Conservation (phyloP, 2,113 vertebrate genomes). For the Phylloscopus whistleri region DNA sequence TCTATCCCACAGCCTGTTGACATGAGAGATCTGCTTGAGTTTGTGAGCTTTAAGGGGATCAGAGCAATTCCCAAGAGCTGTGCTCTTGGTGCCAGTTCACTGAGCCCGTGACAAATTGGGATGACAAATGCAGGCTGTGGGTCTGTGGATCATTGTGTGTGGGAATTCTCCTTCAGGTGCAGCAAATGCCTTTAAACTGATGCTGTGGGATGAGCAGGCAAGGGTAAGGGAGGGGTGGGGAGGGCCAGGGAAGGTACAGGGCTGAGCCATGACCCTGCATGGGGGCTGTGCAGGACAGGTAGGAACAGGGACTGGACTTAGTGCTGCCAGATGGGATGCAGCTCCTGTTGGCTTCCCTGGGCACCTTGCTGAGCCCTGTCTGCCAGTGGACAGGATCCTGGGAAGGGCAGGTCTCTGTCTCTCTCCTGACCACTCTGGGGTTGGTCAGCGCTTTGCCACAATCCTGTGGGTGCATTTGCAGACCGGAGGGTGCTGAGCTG, state of each 20-base stretch:
- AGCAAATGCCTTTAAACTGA: not conserved
- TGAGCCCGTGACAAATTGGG: conserved; percentile 37
- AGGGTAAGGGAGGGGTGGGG: not conserved
- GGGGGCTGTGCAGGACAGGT: not conserved
- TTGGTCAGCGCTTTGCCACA: not conserved
- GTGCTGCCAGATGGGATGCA: not conserved
- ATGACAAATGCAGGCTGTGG: conserved; percentile 27
- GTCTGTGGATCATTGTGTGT: not conserved
- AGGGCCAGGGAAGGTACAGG: not conserved
- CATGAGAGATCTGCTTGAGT: conserved; percentile 35
- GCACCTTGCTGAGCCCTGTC: not conserved
- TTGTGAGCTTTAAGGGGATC: conserved; percentile 40
- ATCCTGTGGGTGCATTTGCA: not conserved
- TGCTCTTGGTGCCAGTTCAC: conserved; percentile 19
- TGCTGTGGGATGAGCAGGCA: not conserved
- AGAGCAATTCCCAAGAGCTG: conserved; percentile 17
- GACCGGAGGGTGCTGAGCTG: fast-evolving
- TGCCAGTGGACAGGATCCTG: not conserved
- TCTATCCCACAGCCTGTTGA: conserved; percentile 33
- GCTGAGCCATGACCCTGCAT: not conserved
- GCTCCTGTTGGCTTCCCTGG: not conserved
- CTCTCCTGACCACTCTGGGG: too few relatives aligned
- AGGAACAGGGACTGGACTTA: not conserved
- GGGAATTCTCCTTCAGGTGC: conserved; percentile 5
- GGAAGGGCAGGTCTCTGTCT: not conserved